phyloP scores from a whole-genome alignment of 2,888 invertebrate species.

The Eupithecia subumbrata region DNA sequence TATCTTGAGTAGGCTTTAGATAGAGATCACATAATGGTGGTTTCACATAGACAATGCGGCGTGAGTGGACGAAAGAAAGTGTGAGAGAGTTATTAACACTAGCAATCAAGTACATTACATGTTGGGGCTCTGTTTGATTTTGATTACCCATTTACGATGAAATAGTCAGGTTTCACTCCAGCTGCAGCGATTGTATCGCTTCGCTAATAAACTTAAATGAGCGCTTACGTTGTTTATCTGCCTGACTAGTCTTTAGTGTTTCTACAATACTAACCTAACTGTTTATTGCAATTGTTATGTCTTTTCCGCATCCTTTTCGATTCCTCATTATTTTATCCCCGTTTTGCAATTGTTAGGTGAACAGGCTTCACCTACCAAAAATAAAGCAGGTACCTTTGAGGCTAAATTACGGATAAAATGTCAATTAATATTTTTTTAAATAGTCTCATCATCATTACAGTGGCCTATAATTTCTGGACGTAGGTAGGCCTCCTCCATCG shows the following conservation, averaged over 20 bases:
- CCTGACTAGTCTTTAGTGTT: not conserved
- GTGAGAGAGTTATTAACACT: constrained; percentile 49
- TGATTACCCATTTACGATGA: constrained; percentile 28
- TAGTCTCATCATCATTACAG: too few species aligned
- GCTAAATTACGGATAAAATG: too few species aligned
- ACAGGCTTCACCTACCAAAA: not conserved
- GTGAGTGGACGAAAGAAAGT: constrained; percentile 48
- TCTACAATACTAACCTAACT: not conserved
- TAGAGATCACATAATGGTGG: constrained; percentile 36
- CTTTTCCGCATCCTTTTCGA: not conserved
- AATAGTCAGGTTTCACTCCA: constrained; percentile 25
- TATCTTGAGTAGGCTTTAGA: constrained; percentile 21
- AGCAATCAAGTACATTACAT: constrained; percentile 44
- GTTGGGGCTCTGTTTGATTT: constrained; percentile 31
- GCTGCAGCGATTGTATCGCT: constrained; percentile 13
- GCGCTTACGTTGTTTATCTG: not conserved
- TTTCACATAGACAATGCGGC: constrained; percentile 46
- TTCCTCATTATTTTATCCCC: not conserved
- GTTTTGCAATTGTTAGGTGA: not conserved
- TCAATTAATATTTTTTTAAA: too few species aligned
- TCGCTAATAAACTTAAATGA: constrained; percentile 6
- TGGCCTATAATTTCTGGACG: not conserved
- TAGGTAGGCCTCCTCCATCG: not conserved
- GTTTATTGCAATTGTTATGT: not conserved
- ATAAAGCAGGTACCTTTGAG: too few species aligned